phyloP scores from a whole-genome alignment of 2,888 invertebrate genomes.

The Auanema sp. region DNA sequence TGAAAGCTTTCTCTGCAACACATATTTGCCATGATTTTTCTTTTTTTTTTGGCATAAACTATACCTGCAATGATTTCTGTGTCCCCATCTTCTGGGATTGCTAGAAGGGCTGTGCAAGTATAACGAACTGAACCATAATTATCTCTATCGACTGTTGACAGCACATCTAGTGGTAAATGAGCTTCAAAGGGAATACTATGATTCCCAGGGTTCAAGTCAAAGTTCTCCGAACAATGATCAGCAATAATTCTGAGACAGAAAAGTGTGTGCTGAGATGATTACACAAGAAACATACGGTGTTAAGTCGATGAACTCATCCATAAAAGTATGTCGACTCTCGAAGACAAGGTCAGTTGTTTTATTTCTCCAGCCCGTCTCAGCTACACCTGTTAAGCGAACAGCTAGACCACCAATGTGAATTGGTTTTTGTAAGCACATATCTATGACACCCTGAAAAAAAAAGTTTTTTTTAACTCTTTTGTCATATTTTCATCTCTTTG shows the following conservation, averaged over 20 bases:
- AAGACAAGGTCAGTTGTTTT: constrained; percentile 50
- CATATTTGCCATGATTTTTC: not conserved
- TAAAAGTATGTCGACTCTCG: constrained; percentile 54
- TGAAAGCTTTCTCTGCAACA: constrained; percentile 50
- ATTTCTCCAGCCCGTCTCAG: constrained; percentile 47
- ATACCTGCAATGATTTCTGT: constrained; percentile 61
- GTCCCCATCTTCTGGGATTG: constrained; percentile 59
- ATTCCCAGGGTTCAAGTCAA: constrained; percentile 52
- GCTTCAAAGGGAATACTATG: constrained; percentile 33
- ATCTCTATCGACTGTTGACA: constrained; percentile 47
- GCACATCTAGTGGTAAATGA: constrained; percentile 51
- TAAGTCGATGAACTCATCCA: constrained; percentile 57
- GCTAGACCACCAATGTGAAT: constrained; percentile 52
- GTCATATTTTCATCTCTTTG: not conserved
- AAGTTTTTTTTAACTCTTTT: too few relatives aligned
- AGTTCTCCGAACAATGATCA: constrained; percentile 54
- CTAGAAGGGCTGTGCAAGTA: constrained; percentile 57
- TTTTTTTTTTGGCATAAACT: not conserved
- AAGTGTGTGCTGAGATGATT: not conserved
- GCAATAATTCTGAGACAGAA: constrained; percentile 43
- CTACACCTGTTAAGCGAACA: constrained; percentile 42
- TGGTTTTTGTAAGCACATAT: constrained; percentile 45
- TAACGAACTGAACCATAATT: constrained; percentile 54
- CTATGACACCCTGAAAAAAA: constrained; percentile 44
- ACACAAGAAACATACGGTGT: constrained; percentile 41